Evolutionary conservation across 2,888 invertebrate species (phyloP), one percentile per base, ranked within the genome.

Genomic region (Melangyna quadrimaculata): DNA sequence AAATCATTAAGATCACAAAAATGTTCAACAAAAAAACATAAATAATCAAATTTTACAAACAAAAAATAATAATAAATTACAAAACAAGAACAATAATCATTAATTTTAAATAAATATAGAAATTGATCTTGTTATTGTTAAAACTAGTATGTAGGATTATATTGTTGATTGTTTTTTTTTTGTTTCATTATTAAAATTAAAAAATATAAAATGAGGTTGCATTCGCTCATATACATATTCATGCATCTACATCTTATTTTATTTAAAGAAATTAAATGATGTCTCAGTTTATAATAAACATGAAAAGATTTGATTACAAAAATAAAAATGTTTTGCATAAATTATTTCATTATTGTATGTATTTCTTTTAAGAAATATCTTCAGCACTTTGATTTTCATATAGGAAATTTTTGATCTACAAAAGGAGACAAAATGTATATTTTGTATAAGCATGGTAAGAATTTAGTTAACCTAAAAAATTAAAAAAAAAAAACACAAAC

Each of bases 401-500:
- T 87, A 87, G 84, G 71, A 86, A 86, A 71, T 87, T 87, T 82
- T 87, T 86, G 74, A 87, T 81, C 67, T 84, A 73, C 78, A 79
- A 74, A 59, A 57, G 40, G 78, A 71, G 75, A 78, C 53, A 72
- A 74, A 81, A 84, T 84, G 63, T 83, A 73, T 53, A 35, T 51
- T 63, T 37, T n/a, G n/a, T n/a, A n/a, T n/a, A n/a, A n/a, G n/a
- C n/a, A n/a, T n/a, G n/a, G n/a, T n/a, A n/a, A n/a, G n/a, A n/a
- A n/a, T n/a, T n/a, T n/a, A n/a, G n/a, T n/a, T n/a, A n/a, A n/a
- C n/a, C n/a, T n/a, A n/a, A n/a, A n/a, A n/a, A n/a, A n/a, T n/a
- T n/a, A n/a, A n/a, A 1, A 14, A 29, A 29, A 32, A 32, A 32
- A 40, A 40, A n/a, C n/a, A 40, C 1, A 40, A 40, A n/a, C n/a